phyloP scores from a whole-genome alignment of 2,888 invertebrate genomes.

The Diaprepes abbreviatus region DNA sequence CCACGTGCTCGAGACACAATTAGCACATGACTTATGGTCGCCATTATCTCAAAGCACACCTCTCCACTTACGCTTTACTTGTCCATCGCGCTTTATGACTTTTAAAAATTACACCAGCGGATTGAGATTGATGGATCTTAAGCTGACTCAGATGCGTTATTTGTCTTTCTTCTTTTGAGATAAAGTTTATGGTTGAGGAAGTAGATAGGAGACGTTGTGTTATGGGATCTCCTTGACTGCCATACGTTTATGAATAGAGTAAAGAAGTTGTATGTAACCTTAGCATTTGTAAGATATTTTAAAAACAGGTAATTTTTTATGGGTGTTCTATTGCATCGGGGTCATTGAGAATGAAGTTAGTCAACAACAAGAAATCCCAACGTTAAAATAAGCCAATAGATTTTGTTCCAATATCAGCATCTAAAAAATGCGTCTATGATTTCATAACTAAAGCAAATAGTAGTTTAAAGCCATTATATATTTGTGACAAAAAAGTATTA shows the following conservation, averaged over 20 bases:
- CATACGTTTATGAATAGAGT: not conserved
- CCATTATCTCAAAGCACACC: slow-evolving; percentile 55
- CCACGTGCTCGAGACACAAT: slow-evolving; percentile 50
- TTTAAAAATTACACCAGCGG: slow-evolving; percentile 52
- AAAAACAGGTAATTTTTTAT: too few species aligned
- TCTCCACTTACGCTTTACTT: slow-evolving; percentile 51
- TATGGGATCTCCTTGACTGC: too few species aligned
- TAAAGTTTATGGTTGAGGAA: not conserved
- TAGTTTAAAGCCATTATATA: too few species aligned
- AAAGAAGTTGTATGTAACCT: too few species aligned
- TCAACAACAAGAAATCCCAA: too few species aligned
- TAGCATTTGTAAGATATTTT: too few species aligned
- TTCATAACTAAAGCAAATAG: too few species aligned
- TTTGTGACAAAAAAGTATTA: not conserved
- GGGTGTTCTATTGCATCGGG: too few species aligned
- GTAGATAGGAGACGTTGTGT: not conserved
- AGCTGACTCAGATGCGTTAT: slow-evolving; percentile 28
- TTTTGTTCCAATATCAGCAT: too few species aligned
- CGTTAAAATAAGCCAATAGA: too few species aligned
- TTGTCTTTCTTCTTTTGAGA: slow-evolving; percentile 23
- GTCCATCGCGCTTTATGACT: slow-evolving; percentile 53
- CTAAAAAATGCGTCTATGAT: too few species aligned
- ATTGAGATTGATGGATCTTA: slow-evolving; percentile 52
- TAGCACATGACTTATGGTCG: slow-evolving; percentile 56
- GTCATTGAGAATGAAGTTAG: too few species aligned